Evolutionary conservation across 2,113 vertebrate species (phyloP).

Genomic region (Carassius gibelio): DNA sequence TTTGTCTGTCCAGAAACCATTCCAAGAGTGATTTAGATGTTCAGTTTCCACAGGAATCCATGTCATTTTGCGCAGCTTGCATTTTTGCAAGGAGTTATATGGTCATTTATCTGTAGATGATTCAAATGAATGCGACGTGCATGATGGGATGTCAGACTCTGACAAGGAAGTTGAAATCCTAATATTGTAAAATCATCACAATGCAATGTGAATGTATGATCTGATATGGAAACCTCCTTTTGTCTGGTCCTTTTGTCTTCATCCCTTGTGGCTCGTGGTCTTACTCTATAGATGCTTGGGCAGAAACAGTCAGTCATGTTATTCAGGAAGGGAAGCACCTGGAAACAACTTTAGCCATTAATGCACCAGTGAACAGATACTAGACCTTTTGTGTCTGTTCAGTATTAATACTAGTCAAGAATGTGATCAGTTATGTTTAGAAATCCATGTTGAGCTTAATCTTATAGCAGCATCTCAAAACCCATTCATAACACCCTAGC

Average conservation of each 20-base stretch:
- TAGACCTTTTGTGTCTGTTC: slow-evolving; percentile 1
- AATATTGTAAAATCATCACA: not conserved
- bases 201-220: not conserved
- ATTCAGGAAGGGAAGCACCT: slow-evolving; percentile 61
- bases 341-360: slow-evolving; percentile 44
- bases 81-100: not conserved
- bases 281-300: not conserved
- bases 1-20: not conserved
- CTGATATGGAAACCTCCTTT: not conserved
- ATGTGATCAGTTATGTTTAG: slow-evolving; percentile 5
- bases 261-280: too few species aligned
- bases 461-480: too few species aligned
- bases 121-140: not conserved
- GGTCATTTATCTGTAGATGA: not conserved
- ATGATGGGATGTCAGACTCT: too few species aligned
- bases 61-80: not conserved
- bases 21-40: not conserved
- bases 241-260: not conserved
- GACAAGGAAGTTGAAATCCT: not conserved
- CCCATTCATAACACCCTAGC: too few species aligned
- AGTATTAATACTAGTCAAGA: not conserved
- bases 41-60: not conserved
- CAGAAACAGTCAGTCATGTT: slow-evolving; percentile 45
- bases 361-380: not conserved
- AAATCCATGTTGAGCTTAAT: not conserved